phyloP scores from a whole-genome alignment of 2,888 invertebrate species.

The Oxytorus armatus region DNA sequence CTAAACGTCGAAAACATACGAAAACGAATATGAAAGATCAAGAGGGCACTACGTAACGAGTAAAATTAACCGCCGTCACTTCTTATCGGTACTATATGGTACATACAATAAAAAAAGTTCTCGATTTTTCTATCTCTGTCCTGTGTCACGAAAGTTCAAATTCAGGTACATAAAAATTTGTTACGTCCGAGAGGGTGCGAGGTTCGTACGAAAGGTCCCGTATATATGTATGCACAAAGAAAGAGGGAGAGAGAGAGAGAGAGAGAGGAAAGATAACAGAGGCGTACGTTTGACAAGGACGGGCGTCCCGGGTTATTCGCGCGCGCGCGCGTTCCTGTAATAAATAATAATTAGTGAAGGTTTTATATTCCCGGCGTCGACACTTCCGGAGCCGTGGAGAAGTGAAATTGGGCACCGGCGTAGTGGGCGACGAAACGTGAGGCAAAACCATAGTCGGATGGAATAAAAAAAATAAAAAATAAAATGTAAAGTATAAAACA shows the following conservation, averaged over 20 bases:
- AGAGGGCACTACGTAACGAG: too few relatives aligned
- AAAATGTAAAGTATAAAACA: slow-evolving; percentile 45
- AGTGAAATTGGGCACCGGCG: slow-evolving; percentile 59
- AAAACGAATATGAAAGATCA: too few relatives aligned
- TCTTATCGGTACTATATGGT: too few relatives aligned
- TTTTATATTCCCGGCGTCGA: slow-evolving; percentile 61
- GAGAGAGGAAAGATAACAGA: slow-evolving; percentile 12
- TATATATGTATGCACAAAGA: slow-evolving; percentile 84
- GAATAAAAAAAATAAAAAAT: slow-evolving; percentile 25
- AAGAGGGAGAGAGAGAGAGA: slow-evolving; percentile 35
- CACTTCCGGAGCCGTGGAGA: slow-evolving; percentile 53
- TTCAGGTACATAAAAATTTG: too few relatives aligned
- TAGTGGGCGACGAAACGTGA: slow-evolving; percentile 6
- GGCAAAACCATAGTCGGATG: slow-evolving; percentile 9
- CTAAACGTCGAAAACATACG: too few relatives aligned
- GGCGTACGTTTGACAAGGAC: slow-evolving; percentile 6
- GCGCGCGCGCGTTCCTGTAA: slow-evolving; percentile 40
- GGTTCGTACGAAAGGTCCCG: slow-evolving; percentile 17
- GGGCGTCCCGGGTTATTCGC: neutral
- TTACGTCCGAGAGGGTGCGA: too few relatives aligned
- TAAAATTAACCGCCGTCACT: too few relatives aligned
- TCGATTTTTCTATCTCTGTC: too few relatives aligned
- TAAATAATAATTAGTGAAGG: slow-evolving; percentile 60
- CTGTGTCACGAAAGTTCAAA: too few relatives aligned
- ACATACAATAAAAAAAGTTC: too few relatives aligned